These are phyloP conservation scores for Ctenodactylus gundi DNA, from an alignment of 2,113 vertebrate species.

Conservation along the genomic window DNA sequence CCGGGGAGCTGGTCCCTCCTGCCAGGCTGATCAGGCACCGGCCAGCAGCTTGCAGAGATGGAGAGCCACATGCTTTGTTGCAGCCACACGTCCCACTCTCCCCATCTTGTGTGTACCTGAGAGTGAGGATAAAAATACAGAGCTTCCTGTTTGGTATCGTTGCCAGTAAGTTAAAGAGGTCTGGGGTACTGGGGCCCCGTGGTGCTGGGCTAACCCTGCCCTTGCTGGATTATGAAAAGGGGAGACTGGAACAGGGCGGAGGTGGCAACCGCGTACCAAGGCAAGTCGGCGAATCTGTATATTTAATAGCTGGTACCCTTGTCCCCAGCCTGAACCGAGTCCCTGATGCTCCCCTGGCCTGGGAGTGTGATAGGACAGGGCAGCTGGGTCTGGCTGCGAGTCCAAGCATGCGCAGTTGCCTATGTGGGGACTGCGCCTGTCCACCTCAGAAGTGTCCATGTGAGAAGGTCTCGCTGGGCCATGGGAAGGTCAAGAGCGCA, in stretches of 20 bases:
- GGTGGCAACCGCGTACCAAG: not conserved
- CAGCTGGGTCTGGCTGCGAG: not conserved
- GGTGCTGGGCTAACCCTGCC: not conserved
- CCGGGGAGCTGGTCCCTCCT: not conserved
- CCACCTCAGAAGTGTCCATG: not conserved
- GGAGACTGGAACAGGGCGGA: not conserved
- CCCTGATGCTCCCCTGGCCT: not conserved
- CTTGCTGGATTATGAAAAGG: not conserved
- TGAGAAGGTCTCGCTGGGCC: rapidly evolving
- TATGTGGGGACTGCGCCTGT: not conserved
- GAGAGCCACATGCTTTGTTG: not conserved
- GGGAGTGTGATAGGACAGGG: not conserved
- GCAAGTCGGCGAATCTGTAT: not conserved
- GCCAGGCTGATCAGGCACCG: rapidly evolving
- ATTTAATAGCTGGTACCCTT: not conserved
- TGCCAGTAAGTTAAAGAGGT: not conserved
- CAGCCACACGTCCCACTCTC: not conserved
- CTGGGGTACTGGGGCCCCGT: not conserved
- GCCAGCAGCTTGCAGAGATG: not conserved
- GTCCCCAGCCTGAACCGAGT: not conserved
- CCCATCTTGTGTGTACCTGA: not conserved
- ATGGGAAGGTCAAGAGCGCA: not conserved
- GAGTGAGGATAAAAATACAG: not conserved
- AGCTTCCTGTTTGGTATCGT: not conserved
- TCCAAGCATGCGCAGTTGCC: rapidly evolving